Percentiles rank a stretch among this genome's conserved stretches.
Conservation (phyloP, 2,888 invertebrate genomes). For the Dexiosoma caninum region DNA sequence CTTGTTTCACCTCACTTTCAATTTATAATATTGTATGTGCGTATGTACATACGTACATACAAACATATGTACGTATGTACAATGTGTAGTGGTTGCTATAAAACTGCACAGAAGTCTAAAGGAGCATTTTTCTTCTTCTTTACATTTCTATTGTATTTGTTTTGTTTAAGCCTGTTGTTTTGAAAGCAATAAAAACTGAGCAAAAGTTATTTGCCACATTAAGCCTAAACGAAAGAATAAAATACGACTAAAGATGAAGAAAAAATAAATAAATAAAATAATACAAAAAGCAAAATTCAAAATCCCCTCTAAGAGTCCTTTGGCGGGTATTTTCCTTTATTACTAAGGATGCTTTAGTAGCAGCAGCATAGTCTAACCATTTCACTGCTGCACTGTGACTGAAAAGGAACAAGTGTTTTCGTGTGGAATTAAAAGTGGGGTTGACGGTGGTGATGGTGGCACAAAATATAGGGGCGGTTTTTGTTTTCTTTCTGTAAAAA, state of each 20-base stretch:
- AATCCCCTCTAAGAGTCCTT: slow-evolving; percentile 46
- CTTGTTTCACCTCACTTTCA: slow-evolving; percentile 44
- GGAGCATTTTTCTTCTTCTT: slow-evolving; percentile 5
- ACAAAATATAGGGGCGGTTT: slow-evolving; percentile 53
- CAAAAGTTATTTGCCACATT: slow-evolving; percentile 64
- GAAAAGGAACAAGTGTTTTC: slow-evolving; percentile 47
- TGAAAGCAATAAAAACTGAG: slow-evolving; percentile 71
- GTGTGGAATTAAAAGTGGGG: slow-evolving; percentile 26
- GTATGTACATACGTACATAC: background rate
- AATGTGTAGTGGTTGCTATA: background rate
- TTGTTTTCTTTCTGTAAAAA: slow-evolving; percentile 38
- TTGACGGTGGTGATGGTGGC: slow-evolving; percentile 21
- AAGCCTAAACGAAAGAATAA: slow-evolving; percentile 41
- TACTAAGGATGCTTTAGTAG: background rate
- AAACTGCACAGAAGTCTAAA: background rate
- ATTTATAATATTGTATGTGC: background rate
- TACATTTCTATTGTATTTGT: slow-evolving; percentile 49
- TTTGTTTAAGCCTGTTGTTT: slow-evolving; percentile 74
- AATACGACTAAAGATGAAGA: background rate
- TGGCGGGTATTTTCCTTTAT: slow-evolving; percentile 45
- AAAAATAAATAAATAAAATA: slow-evolving; percentile 16
- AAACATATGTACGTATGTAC: background rate
- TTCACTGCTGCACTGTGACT: slow-evolving; percentile 16
- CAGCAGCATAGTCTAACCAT: slow-evolving; percentile 5
- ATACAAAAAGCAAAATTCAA: slow-evolving; percentile 19